Base-by-base conservation (phyloP, 2,888 invertebrate species). In the Epinotia ramella region DNA sequence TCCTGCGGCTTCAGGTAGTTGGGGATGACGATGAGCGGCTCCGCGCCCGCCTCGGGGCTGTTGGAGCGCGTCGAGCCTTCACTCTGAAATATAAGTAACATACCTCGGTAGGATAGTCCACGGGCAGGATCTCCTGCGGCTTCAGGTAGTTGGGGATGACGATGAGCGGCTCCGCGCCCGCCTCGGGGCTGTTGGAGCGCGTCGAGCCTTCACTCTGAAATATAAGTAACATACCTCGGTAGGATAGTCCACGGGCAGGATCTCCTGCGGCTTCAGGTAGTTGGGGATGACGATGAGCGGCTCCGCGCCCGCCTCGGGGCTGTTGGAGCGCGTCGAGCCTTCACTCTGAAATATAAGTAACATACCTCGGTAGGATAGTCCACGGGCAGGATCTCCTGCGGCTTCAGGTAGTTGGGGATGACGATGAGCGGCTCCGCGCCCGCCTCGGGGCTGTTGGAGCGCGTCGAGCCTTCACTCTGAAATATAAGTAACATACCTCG, bases 21-120 rank as follows among this genome's bases (percentile, higher is more conserved):
- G 49, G 88, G 90, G 67, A 91, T 87, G 56, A 91, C 90, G 3
- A 91, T 91, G 4, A 91, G 84, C 2, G 88, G 87, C 28, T 88
- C 65, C 11, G 13, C 18, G 3, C n/a, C 20, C 1, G 81, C 80
- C 4, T 86, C 86, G 78, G 81, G 80, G 49, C 82, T 83, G 16
- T 84, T 81, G 13, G 80, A 80, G n/a, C 78, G 81, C 2, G 84
- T 85, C 0, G 33, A 33, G 33, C 73, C 75, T 20, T 73, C n/a
- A n/a, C n/a, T n/a, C n/a, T n/a, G n/a, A n/a, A n/a, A n/a, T n/a
- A n/a, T n/a, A n/a, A n/a, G n/a, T n/a, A n/a, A n/a, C 44, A 13
- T 71, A 83, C 84, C 66, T 79, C 76, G 40, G 56, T 73, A 6
- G 77, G 72, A 20, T 79, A 79, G 3, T 80, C 77, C 4, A 83